Conservation (phyloP, 2,797 vertebrate species). For the Threskiornis aethiopicus region DNA sequence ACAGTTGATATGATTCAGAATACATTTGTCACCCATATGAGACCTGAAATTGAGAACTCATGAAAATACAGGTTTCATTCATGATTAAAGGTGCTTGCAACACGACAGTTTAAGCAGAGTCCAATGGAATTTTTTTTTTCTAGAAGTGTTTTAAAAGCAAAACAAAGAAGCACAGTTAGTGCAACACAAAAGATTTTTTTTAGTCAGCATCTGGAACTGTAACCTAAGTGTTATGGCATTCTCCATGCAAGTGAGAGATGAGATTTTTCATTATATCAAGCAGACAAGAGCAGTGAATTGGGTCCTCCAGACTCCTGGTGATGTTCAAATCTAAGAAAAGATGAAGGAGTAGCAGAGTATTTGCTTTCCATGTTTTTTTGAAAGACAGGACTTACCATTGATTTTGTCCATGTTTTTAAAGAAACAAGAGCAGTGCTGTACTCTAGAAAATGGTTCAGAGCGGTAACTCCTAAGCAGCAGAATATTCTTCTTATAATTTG, state of each 20-base stretch:
- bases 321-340: neutral
- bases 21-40: neutral
- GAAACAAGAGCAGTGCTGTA: neutral
- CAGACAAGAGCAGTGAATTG: neutral
- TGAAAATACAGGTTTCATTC: neutral
- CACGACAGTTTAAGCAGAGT: neutral
- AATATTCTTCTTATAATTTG: neutral
- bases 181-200: neutral
- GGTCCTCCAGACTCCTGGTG: neutral
- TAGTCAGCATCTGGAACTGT: neutral
- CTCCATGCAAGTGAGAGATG: neutral
- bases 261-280: neutral
- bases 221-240: neutral
- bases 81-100: neutral
- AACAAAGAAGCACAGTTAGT: neutral
- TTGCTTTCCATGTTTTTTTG: neutral
- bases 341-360: neutral
- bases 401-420: neutral
- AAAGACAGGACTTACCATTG: neutral
- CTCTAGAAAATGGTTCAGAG: neutral
- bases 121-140: neutral
- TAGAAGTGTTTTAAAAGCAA: neutral
- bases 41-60: neutral
- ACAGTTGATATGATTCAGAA: neutral
- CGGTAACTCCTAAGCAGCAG: neutral